These are phyloP conservation scores for Miniopterus natalensis DNA, from an alignment of 2,113 vertebrate species.

Conservation along the genomic window DNA sequence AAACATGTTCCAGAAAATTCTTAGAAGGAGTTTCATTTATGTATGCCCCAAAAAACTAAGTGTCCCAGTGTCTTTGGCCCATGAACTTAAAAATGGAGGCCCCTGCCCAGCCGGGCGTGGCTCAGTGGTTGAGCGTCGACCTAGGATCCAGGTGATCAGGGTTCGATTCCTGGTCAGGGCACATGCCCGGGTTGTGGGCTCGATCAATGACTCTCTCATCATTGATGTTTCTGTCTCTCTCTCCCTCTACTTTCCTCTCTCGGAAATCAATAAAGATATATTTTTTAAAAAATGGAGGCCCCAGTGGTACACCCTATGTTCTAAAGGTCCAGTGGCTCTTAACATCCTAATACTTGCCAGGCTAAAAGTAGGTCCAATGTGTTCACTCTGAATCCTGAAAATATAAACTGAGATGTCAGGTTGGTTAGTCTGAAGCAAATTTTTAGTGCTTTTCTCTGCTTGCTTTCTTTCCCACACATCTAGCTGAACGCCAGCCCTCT, in stretches of 20 bases:
- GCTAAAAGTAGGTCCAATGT: not conserved
- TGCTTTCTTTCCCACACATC: not conserved
- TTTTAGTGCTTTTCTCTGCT: not conserved
- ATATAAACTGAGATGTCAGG: not conserved
- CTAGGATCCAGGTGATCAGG: too few relatives aligned
- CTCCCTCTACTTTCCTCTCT: too few relatives aligned
- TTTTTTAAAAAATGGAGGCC: not conserved
- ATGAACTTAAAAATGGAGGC: not conserved
- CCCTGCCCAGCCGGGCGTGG: too few relatives aligned
- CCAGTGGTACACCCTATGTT: not conserved
- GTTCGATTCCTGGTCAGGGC: too few relatives aligned
- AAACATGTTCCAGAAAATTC: slow-evolving; percentile 50
- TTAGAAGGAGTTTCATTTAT: not conserved
- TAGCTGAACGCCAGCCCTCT: not conserved
- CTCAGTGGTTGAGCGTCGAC: too few relatives aligned
- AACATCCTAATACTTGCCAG: not conserved
- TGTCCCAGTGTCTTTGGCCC: not conserved
- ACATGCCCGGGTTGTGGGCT: too few relatives aligned
- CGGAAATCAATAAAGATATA: too few relatives aligned
- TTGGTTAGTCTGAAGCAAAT: not conserved
- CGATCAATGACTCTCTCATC: too few relatives aligned
- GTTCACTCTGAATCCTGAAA: slow-evolving; percentile 17
- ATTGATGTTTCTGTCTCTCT: too few relatives aligned
- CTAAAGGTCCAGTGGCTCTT: not conserved
- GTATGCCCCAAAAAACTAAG: not conserved